Conservation (phyloP, 2,113 vertebrate genomes). For the Heptranchias perlo region DNA sequence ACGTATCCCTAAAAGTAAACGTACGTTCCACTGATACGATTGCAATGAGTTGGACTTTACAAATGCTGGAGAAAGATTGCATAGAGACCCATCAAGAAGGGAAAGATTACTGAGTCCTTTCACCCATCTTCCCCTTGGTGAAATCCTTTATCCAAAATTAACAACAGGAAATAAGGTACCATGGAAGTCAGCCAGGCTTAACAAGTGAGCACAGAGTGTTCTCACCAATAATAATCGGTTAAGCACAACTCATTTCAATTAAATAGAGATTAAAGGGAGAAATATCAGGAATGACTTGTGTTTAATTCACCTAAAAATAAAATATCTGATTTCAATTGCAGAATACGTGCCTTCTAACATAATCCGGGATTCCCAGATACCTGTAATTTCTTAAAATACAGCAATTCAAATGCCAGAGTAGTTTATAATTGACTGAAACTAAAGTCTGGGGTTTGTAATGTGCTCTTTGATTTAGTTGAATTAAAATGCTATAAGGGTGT, state of each 20-base stretch:
- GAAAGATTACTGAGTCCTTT: neutral
- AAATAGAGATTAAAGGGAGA: neutral
- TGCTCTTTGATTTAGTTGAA: neutral
- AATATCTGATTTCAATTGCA: neutral
- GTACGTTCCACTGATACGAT: neutral
- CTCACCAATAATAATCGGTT: neutral
- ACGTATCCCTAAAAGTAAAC: neutral
- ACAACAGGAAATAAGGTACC: neutral
- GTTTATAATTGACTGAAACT: neutral
- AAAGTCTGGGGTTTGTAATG: neutral
- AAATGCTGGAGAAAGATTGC: neutral
- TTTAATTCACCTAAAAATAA: neutral
- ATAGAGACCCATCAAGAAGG: neutral
- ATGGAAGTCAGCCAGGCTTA: neutral
- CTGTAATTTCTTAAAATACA: neutral
- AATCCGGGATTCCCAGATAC: neutral
- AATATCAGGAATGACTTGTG: neutral
- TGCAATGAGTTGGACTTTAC: neutral
- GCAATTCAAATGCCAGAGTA: neutral
- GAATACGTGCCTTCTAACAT: neutral
- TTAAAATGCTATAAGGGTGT: neutral
- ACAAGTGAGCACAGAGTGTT: neutral
- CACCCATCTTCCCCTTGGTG: neutral
- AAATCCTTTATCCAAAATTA: neutral
- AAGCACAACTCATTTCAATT: neutral